phyloP scores from a whole-genome alignment of 2,113 vertebrate species.

The Phodopus roborovskii region DNA sequence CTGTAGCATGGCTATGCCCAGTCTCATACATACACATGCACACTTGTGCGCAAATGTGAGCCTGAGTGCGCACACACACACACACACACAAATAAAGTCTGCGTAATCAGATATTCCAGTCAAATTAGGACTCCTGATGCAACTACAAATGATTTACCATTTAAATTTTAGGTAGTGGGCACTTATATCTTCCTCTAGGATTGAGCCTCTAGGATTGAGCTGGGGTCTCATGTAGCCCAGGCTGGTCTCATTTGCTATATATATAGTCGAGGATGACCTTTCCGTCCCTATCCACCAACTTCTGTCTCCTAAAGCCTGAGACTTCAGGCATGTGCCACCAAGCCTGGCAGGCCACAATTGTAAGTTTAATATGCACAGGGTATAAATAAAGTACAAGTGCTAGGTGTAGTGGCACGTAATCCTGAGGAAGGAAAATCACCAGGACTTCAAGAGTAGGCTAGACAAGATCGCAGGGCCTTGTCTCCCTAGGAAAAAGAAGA shows the following conservation, averaged over 20 bases:
- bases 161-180: background rate
- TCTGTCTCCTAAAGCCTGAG: background rate
- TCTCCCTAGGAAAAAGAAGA: background rate
- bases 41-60: background rate
- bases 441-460: background rate
- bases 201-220: background rate
- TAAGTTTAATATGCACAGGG: background rate
- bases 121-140: background rate
- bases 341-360: background rate
- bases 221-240: background rate
- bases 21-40: background rate
- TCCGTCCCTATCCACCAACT: background rate
- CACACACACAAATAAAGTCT: background rate
- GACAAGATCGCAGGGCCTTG: background rate
- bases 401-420: background rate
- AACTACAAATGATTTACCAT: background rate
- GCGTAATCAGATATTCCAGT: background rate
- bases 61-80: too few species aligned
- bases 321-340: background rate
- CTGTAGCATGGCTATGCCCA: background rate
- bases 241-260: background rate
- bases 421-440: background rate
- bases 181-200: background rate
- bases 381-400: background rate
- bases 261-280: background rate